Percentiles rank a stretch among this genome's conserved stretches.
Evolutionary conservation across 2,113 vertebrate genomes (phyloP).

Genomic region (Cranoglanis bouderius): DNA sequence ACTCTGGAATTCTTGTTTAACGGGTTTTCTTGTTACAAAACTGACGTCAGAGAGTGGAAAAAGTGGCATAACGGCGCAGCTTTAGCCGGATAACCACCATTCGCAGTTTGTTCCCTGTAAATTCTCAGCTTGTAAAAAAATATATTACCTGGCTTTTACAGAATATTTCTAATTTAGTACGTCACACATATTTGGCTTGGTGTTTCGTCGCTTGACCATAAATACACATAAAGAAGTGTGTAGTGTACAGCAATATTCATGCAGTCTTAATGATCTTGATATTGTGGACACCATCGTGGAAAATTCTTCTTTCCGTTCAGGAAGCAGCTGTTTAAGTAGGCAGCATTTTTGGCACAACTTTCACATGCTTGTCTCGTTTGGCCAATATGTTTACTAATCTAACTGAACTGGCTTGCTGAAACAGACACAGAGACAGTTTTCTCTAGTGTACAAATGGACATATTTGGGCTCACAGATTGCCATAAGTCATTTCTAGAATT

Average conservation of each 20-base stretch:
- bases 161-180: neutral
- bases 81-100: neutral
- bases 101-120: neutral
- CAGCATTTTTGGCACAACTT: constrained; percentile 7
- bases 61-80: neutral
- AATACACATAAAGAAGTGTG: neutral
- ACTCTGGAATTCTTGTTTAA: constrained; percentile 30
- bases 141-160: neutral
- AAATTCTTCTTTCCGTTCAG: neutral
- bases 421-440: neutral
- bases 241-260: neutral
- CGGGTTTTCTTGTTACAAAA: neutral
- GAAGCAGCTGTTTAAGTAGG: constrained; percentile 7
- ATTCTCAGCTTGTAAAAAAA: neutral
- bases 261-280: neutral
- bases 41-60: constrained; percentile 19
- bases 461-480: neutral
- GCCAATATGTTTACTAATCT: neutral
- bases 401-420: neutral
- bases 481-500: neutral
- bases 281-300: neutral
- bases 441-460: neutral
- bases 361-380: neutral
- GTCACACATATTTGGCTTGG: neutral
- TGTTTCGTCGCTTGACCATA: neutral